These are phyloP conservation scores for Oasisia sp. DNA, from an alignment of 2,888 invertebrate species.

Conservation along the genomic window DNA sequence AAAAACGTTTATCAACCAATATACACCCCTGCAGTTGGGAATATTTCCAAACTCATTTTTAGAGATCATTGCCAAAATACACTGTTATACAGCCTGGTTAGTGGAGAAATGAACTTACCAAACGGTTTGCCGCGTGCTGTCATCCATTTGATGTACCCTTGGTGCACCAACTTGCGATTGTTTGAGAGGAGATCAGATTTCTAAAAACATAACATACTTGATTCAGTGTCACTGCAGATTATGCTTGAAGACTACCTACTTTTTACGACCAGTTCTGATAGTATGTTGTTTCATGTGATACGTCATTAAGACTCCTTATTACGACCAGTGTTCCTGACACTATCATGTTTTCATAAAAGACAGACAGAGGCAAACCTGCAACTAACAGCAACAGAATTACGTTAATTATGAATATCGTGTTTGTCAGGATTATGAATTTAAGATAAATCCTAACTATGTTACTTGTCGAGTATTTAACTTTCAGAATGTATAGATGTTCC, in stretches of 20 bases:
- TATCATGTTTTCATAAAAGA: background rate
- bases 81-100: background rate
- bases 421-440: no score
- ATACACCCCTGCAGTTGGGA: background rate
- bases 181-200: constrained; percentile 89
- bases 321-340: background rate
- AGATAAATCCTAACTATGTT: no score
- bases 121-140: constrained; percentile 90
- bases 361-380: no score
- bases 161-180: constrained; percentile 82
- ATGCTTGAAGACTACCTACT: background rate
- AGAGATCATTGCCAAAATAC: background rate
- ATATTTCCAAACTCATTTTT: background rate
- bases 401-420: no score
- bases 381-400: no score
- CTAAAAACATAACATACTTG: constrained; percentile 48
- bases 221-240: constrained; percentile 24
- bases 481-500: no score
- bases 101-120: constrained; percentile 45
- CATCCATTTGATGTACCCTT: constrained; percentile 89
- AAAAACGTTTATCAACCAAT: no score
- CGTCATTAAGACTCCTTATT: no score
- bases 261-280: background rate
- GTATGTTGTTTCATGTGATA: background rate
- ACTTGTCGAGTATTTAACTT: no score